Evolutionary conservation across 2,113 vertebrate genomes (phyloP), one percentile per base, ranked within the genome.

Genomic region (Cyprinodon tularosa): DNA sequence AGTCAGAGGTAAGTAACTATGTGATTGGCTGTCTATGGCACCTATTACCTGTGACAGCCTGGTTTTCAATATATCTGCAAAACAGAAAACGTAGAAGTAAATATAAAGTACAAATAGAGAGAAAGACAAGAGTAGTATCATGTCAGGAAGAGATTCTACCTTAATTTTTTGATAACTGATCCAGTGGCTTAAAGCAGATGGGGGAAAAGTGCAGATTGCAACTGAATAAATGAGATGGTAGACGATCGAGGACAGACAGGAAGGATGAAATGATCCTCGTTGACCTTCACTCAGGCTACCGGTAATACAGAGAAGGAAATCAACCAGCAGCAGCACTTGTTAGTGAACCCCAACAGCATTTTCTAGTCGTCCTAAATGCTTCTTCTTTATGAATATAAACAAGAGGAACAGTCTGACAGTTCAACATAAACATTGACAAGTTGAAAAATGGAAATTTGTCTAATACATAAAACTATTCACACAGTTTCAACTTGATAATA

Each of bases 151-250:
- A 8, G 50, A n/a, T n/a, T 57, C n/a, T 67, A 12, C 3, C 12
- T 17, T 48, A 11, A 48, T 3, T 48, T 17, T 17, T 36, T 36
- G 11, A 62, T 13, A 62, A 62, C 13, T 64, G 69, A 70, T 61
- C 40, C 22, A n/a, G 14, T 78, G 20, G 72, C 64, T 57, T 57
- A 77, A 75, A 75, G 37, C 74, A 62, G 39, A 20, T 45, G 59
- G 36, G 47, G 22, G 17, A 74, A 75, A 71, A 3, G 42, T 57
- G 38, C 69, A 71, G 74, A 29, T 12, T 60, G 50, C 68, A 38
- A 59, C 50, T 66, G 74, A 60, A 75, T 60, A 62, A 66, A 62
- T 71, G 67, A 29, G 4, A 44, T 15, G 50, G 66, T 14, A 65
- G 67, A 22, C 36, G 47, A 44, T 9, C 65, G 53, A 60, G 42